Base-by-base conservation (phyloP, 1,140 invertebrate genomes). In the Probaryconus sp. region DNA sequence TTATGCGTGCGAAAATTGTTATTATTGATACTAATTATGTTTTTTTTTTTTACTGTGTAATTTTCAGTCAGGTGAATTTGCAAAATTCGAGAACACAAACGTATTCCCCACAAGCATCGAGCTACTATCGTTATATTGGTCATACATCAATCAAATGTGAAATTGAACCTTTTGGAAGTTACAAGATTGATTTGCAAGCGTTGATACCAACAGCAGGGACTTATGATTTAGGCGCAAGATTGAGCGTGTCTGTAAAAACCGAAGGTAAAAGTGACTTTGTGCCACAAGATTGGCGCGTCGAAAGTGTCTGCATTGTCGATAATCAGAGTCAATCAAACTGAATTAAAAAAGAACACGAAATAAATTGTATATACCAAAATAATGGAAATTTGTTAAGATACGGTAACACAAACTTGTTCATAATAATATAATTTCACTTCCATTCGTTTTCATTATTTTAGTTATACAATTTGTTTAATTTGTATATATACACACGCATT, bases 121-220 rank as follows among this genome's bases (percentile, higher is more conserved):
- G 83, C 3, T 81, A 82, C 33, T 88, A 85, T 56, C 84, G 86
- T 7, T 89, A 88, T 43, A 81, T 82, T 13, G 83, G 87, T 21
- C 85, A 87, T 10, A 86, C 87, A 0, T 74, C 82, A 5, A 78
- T 87, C 30, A 77, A 79, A 53, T 83, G 82, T 55, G 51, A 82
- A 16, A 71, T 89, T 26, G 78, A 81, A 50, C 80, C 86, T 2
- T 78, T 83, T 18, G 74, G 72, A 9, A 50, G 56, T 35, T 76
- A 45, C 17, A 76, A 55, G 28, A 50, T 88, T 4, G 79, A 86
- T 56, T 77, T 88, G 5, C 77, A 83, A 33, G 86, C 83, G 14
- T 69, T 85, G 37, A 18, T 87, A 43, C 72, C 82, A n/a, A 70
- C 79, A 10, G 71, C 86, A 5, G 87, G 87, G 14, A 88, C 85